Base-by-base conservation (phyloP, 2,888 invertebrate genomes). In the Drosophila yooni region DNA sequence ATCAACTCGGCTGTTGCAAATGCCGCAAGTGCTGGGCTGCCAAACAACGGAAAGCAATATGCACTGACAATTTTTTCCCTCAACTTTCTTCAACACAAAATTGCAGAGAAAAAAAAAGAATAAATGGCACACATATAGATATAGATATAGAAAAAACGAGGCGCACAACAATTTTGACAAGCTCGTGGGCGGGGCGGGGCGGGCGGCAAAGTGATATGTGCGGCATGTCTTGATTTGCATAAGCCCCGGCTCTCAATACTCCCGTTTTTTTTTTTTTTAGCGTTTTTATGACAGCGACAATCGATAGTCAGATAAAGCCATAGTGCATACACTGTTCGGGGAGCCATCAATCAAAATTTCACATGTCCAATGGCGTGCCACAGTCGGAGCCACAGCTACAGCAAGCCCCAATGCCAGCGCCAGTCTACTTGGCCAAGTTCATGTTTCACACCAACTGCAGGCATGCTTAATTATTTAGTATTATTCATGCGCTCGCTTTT, bases 161-260 rank as follows among this genome's bases (percentile, higher is more conserved):
- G 66, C 51, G 31, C 36, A 59, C 52, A 79, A 74, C 76, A 76
- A 86, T 76, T 86, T 83, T 83, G 86, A 85, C 84, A 88, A 79
- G 86, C 59, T 70, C 29, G 29, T 31, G 4, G 40, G 34, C 31
- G 15, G 18, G 13, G 2, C 4, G 27, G n/a, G 29, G 13, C 29
- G 4, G 61, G 56, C 69, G 74, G 72, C 73, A 82, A 77, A 75
- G 83, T 72, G 74, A 76, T 82, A 76, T 78, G 81, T 77, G 86
- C 73, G 75, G 86, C 74, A 79, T 87, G 85, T 89, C 89, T 87
- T 87, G 88, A 89, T 87, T 87, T 87, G 88, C 89, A 87, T 87
- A 89, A 87, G 88, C 85, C 72, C 59, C 70, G 69, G 52, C 70
- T 71, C 59, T 70, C 61, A 56, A 73, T 63, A 67, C 34, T 10